phyloP scores from a whole-genome alignment of 1,140 invertebrate genomes.

The Marisa cornuarietis region DNA sequence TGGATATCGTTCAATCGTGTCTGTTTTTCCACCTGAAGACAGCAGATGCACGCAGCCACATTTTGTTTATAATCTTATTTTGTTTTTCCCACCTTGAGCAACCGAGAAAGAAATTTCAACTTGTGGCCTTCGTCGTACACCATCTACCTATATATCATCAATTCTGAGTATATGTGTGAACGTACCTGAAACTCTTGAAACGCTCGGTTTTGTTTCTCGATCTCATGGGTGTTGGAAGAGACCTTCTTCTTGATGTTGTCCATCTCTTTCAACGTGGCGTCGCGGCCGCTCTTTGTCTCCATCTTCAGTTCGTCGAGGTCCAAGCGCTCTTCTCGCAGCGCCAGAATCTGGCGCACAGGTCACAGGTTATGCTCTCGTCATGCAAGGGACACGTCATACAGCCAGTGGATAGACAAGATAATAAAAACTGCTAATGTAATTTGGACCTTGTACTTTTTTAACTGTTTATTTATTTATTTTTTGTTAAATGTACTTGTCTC shows the following conservation, averaged over 20 bases:
- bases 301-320: slow-evolving; percentile 4
- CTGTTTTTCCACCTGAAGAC: slow-evolving; percentile 15
- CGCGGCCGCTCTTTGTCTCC: slow-evolving; percentile 7
- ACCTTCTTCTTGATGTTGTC: background rate
- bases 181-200: slow-evolving; percentile 6
- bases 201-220: background rate
- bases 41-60: background rate
- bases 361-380: too few species aligned
- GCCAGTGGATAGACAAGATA: too few species aligned
- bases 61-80: background rate
- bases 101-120: background rate
- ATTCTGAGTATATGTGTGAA: background rate
- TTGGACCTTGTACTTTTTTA: too few species aligned
- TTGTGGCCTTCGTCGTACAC: background rate
- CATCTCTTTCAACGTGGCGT: background rate
- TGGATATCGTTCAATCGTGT: slow-evolving; percentile 12
- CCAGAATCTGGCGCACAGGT: slow-evolving; percentile 1
- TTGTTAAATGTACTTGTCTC: too few species aligned
- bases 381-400: background rate
- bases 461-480: too few species aligned
- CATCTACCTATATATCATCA: background rate
- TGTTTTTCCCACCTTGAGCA: background rate
- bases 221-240: background rate
- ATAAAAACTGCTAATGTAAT: too few species aligned
- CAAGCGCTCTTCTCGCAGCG: background rate